Evolutionary conservation across 2,797 vertebrate species (phyloP).

Genomic region (Distichodus sexfasciatus): DNA sequence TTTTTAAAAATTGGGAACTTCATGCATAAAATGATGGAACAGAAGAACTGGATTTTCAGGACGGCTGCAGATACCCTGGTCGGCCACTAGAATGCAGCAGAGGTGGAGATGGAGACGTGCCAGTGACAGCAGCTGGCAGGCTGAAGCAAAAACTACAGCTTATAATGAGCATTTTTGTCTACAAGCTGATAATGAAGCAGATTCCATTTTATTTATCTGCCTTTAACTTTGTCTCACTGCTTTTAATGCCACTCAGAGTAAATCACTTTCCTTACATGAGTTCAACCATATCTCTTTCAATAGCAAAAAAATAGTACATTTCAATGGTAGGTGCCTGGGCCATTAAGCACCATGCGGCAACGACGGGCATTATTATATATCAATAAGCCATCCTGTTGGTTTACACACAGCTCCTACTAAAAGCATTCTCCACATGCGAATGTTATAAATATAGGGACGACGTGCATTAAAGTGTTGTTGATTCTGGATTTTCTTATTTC

Average conservation of each 20-base stretch:
- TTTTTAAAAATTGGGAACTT: too few relatives aligned
- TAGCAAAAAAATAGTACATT: too few relatives aligned
- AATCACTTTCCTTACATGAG: slow-evolving; percentile 46
- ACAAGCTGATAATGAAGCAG: background rate
- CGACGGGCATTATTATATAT: slow-evolving; percentile 37
- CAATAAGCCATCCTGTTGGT: slow-evolving; percentile 7
- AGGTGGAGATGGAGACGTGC: slow-evolving; percentile 23
- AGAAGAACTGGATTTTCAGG: background rate
- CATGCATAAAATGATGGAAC: too few relatives aligned
- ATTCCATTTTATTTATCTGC: background rate
- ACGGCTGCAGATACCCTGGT: slow-evolving; percentile 7
- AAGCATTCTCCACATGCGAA: background rate
- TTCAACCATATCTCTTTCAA: background rate
- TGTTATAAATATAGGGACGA: background rate
- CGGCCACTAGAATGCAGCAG: slow-evolving; percentile 45
- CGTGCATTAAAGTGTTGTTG: background rate
- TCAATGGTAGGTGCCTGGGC: too few relatives aligned
- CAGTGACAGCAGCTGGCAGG: slow-evolving; percentile 50
- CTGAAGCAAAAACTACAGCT: slow-evolving; percentile 52
- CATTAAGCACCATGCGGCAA: slow-evolving; percentile 4
- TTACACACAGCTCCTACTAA: background rate
- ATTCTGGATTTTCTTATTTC: background rate
- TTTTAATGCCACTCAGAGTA: background rate
- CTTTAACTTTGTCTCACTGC: background rate
- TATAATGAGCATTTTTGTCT: slow-evolving; percentile 61